Conservation (phyloP, 2,113 vertebrate genomes). For the Pedetes capensis region DNA sequence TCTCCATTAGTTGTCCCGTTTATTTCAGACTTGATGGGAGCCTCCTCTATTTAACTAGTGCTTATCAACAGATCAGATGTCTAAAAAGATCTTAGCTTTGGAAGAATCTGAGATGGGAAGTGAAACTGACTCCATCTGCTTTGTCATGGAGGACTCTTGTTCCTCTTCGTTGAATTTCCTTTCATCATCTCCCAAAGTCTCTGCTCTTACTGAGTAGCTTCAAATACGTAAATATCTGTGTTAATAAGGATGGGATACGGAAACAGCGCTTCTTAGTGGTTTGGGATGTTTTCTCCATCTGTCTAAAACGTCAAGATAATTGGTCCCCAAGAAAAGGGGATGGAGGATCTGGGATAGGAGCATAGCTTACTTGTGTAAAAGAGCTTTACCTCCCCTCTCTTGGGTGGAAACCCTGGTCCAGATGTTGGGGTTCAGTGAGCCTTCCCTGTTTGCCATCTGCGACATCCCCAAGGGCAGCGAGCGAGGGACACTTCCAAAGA, state of each 20-base stretch:
- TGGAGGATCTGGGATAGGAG: not conserved
- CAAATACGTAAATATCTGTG: constrained; percentile 21
- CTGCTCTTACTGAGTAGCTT: not conserved
- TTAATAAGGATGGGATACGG: not conserved
- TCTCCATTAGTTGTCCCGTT: not conserved
- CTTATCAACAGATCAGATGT: not conserved
- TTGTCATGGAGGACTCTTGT: not conserved
- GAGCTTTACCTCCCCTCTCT: constrained; percentile 18
- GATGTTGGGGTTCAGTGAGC: constrained; percentile 61
- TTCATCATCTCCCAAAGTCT: not conserved
- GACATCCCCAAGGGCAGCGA: constrained; percentile 45
- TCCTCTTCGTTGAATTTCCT: not conserved
- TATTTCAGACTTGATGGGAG: constrained; percentile 18
- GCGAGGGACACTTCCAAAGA: constrained; percentile 55
- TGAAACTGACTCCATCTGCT: not conserved
- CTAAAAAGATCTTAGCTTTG: not conserved
- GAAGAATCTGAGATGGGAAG: not conserved
- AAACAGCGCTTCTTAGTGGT: constrained; percentile 7
- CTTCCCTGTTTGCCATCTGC: constrained; percentile 64
- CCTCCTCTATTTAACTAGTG: constrained; percentile 52
- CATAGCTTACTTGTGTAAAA: not conserved
- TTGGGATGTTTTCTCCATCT: constrained; percentile 50
- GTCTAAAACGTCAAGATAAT: constrained; percentile 20
- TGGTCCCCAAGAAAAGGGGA: not conserved
- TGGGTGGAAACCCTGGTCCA: not conserved